These are phyloP conservation scores for Mus musculus DNA, from an alignment of 2,113 vertebrate genomes.

Conservation along the genomic window DNA sequence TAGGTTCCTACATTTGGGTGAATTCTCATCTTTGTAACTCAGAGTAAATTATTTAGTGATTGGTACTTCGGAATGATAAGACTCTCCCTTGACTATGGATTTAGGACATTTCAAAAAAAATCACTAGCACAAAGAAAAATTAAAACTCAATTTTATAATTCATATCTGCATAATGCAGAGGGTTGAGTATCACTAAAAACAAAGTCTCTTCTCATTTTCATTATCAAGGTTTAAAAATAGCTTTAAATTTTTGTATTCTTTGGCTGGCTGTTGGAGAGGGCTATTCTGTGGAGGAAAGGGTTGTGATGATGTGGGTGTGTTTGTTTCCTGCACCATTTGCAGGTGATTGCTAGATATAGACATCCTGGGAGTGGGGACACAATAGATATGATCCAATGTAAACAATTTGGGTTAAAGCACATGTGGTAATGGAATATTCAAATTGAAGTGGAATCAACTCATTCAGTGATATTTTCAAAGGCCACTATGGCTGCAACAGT, in stretches of 20 bases:
- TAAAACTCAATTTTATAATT: background rate
- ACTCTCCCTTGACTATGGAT: background rate
- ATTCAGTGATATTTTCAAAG: constrained; percentile 56
- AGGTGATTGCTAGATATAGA: background rate
- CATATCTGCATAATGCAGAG: background rate
- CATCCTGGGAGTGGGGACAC: background rate
- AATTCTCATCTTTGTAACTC: background rate
- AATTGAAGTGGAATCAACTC: constrained; percentile 36
- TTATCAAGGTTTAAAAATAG: constrained; percentile 15
- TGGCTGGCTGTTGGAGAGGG: background rate
- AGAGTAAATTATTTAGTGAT: background rate
- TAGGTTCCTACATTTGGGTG: background rate
- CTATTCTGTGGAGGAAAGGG: background rate
- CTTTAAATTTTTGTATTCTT: constrained; percentile 26
- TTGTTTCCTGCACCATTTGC: constrained; percentile 42
- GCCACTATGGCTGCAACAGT: background rate
- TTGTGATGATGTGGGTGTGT: background rate
- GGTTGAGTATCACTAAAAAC: constrained; percentile 11
- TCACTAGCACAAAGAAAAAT: background rate
- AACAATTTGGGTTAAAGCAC: constrained; percentile 51
- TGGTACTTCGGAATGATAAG: background rate
- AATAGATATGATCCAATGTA: constrained; percentile 19
- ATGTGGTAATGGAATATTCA: constrained; percentile 35
- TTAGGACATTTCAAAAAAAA: background rate
- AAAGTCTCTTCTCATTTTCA: background rate